Conservation (phyloP, 2,797 vertebrate genomes). For the Scyliorhinus canicula region DNA sequence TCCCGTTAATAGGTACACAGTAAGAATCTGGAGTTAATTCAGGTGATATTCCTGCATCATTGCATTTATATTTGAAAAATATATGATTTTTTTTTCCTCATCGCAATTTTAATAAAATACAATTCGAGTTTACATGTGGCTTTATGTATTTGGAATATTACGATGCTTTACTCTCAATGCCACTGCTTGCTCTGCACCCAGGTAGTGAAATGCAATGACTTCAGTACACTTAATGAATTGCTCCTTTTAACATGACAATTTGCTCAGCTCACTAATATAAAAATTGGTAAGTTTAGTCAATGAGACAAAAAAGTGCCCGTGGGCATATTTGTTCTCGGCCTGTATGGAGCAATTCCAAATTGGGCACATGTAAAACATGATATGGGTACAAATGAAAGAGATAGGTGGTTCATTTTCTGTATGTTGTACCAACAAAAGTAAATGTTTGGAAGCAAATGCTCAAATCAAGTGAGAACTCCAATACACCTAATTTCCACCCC, state of each 20-base stretch:
- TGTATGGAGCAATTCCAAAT: neutral
- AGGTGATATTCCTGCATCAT: neutral
- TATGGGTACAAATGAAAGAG: neutral
- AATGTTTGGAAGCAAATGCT: neutral
- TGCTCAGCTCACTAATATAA: neutral
- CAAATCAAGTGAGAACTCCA: neutral
- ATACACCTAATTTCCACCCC: neutral
- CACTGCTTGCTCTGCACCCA: neutral
- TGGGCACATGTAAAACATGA: neutral
- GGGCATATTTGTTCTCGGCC: neutral
- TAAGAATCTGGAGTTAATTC: neutral
- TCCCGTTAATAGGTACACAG: neutral
- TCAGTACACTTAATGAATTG: neutral
- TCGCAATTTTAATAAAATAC: constrained; percentile 5
- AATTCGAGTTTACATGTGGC: neutral
- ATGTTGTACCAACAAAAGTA: neutral
- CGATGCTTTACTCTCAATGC: neutral
- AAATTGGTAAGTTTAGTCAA: neutral
- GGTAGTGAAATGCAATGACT: neutral
- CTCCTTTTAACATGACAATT: neutral
- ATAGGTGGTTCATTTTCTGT: neutral
- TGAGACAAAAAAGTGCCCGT: neutral
- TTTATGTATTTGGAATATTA: neutral
- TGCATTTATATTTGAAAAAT: neutral
- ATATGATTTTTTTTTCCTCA: neutral